Conservation (phyloP, 2,113 vertebrate species). For the Paramisgurnus dabryanus region DNA sequence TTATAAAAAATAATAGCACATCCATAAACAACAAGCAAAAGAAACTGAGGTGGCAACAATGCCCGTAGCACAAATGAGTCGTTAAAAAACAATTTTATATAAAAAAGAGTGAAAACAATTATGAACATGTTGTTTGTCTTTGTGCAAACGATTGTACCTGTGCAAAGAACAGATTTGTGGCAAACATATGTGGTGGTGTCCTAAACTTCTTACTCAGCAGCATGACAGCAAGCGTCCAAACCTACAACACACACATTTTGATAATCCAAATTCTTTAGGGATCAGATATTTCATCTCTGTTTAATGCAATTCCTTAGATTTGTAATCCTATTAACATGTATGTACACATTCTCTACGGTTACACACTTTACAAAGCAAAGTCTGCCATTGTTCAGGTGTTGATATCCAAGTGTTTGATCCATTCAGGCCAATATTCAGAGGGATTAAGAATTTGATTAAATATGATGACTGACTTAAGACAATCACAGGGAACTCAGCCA, state of each 20-base stretch:
- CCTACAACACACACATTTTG: slow-evolving; percentile 65
- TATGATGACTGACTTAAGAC: no score
- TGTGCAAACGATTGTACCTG: slow-evolving; percentile 77
- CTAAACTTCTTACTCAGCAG: slow-evolving; percentile 92
- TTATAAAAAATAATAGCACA: no score
- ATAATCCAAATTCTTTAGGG: background rate
- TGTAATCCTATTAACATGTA: slow-evolving; percentile 16
- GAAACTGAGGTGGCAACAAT: no score
- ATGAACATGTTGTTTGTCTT: background rate
- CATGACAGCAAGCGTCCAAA: slow-evolving; percentile 91
- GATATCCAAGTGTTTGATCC: no score
- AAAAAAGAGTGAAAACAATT: background rate
- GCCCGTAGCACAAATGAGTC: no score
- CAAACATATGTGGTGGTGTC: slow-evolving; percentile 91
- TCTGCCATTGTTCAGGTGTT: no score
- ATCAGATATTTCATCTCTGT: background rate
- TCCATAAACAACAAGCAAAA: no score
- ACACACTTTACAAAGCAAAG: background rate
- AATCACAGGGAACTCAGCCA: no score
- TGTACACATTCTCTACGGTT: background rate
- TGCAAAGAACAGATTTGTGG: slow-evolving; percentile 90
- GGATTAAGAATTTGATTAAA: no score
- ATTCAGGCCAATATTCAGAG: background rate
- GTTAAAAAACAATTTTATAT: background rate
- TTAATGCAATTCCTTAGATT: slow-evolving; percentile 5